phyloP scores from a whole-genome alignment of 2,797 vertebrate species.

The Scolopax bukidnonensis region DNA sequence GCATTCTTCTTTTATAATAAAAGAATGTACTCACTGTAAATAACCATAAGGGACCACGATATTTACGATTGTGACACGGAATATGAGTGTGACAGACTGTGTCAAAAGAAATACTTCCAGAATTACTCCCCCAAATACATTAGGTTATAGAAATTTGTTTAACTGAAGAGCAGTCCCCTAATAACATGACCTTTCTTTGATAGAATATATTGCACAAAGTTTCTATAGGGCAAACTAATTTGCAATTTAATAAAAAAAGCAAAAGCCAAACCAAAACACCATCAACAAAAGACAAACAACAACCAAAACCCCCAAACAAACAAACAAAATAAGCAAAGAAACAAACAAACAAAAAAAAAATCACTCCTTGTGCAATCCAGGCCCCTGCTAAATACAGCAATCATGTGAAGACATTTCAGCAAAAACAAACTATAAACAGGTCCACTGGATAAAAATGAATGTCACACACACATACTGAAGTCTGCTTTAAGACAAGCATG shows the following conservation, averaged over 20 bases:
- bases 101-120: neutral
- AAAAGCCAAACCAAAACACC: neutral
- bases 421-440: conserved; percentile 27
- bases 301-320: neutral
- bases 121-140: neutral
- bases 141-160: neutral
- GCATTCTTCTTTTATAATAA: neutral
- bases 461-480: conserved; percentile 17
- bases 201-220: neutral
- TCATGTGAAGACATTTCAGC: conserved; percentile 19
- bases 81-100: neutral
- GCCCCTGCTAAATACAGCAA: conserved; percentile 5
- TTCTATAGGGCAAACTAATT: neutral
- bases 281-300: neutral
- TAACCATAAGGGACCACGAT: neutral
- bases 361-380: neutral
- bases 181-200: neutral
- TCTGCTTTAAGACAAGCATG: neutral
- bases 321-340: neutral
- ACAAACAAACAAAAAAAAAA: neutral
- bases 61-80: neutral
- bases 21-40: conserved; percentile 39
- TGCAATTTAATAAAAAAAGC: neutral
- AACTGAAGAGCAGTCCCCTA: neutral
- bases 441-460: conserved; percentile 2